Base-by-base conservation (phyloP, 1,140 invertebrate genomes). In the Spodoptera litura region DNA sequence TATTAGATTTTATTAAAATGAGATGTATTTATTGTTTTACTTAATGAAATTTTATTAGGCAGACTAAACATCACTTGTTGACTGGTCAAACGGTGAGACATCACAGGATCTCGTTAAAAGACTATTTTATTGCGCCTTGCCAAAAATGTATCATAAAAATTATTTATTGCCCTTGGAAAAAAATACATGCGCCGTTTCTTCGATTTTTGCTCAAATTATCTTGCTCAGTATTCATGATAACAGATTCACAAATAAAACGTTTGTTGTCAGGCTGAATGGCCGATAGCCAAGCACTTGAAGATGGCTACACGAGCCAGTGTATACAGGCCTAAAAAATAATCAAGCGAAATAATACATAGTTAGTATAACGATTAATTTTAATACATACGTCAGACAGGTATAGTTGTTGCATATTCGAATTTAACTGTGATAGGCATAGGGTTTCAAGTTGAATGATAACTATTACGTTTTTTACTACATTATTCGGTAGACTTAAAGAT, bases 381-480 rank as follows among this genome's bases (percentile, higher is more conserved):
- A 27, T 51, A 58, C 38, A 27, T 51, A 58, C 38, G 55, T 83
- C 52, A 81, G 64, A 77, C 66, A 74, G 58, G 51, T 75, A 72
- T 83, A 56, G 53, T 76, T 78, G 38, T 71, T 77, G 52, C 77
- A 61, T 70, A 62, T 85, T 85, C 83, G 82, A 85, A 88, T 88
- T 87, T 80, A 83, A 85, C 86, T 90, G 88, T 90, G 88, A 90
- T 90, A 86, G 81, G 81, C 59, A 58, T 81, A 83, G 53, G 25
- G 68, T 61, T 79, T 62, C 56, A 70, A 68, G 51, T 75, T 62
- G 44, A 80, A 61, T 80, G 66, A 56, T 77, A 66, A 38, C 13
- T 15, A 5, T 51, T 61, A 38, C 61, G 59, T 76, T 10, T 15
- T 62, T 35, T 13, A 62, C 38, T 31, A 52, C 73, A 76, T 27